Evolutionary conservation across 2,888 invertebrate genomes (phyloP), one percentile per base, ranked within the genome.

Genomic region (Periphyllus acericola): DNA sequence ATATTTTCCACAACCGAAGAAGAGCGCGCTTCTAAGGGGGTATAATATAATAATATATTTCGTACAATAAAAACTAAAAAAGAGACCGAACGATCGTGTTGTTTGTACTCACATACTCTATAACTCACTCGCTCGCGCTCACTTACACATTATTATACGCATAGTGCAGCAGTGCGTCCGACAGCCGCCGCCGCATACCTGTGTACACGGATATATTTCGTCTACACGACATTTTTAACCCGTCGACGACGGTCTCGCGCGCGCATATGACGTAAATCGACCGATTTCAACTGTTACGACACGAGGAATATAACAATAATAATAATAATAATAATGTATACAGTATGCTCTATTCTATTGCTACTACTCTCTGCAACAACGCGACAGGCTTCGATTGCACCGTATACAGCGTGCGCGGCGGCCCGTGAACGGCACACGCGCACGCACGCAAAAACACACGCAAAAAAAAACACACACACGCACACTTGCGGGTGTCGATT

Each of bases 201-300:
- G 83, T 40, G 40, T 66, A 60, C 11, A 34, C 32, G 52, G 29
- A 71, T 32, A 52, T 40, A 72, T 52, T 72, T 74, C 72, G 55
- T 83, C 72, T 74, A 72, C 55, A 5, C 60, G 29, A 79, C 78
- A 55, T 66, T 36, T 66, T 21, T 60, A 60, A 60, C 60, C 71
- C 71, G 29, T 9, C 34, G 66, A 17, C 34, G 8, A 14, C 32
- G 19, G 19, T 52, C 52, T 11, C 17, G 46, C 4, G 29, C 29
- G 34, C 34, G 55, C 72, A 32, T 72, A 72, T 83, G 36, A 83
- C 72, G 72, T 36, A 74, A 83, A 83, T 83, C 83, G 72, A 55
- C 55, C 55, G 72, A 83, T 74, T 72, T 74, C 83, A 19, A 74
- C 34, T 34, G 9, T 72, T 83, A 72, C 83, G 34, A 55, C 34